phyloP scores from a whole-genome alignment of 2,888 invertebrate genomes.

The Lasioglossum zephyrum region DNA sequence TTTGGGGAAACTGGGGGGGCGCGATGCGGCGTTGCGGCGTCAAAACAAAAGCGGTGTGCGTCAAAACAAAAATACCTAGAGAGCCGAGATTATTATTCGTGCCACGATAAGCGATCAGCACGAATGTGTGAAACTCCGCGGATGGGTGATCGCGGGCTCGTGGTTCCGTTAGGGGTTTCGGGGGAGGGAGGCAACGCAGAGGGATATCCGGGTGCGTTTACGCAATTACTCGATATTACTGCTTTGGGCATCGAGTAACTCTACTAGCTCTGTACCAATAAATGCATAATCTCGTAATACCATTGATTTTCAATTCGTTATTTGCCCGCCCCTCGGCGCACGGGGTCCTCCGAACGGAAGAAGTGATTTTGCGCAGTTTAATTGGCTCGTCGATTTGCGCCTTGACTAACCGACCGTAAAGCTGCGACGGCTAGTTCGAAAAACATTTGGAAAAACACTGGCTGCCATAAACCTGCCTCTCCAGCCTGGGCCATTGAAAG shows the following conservation, averaged over 20 bases:
- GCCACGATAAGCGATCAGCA: slow-evolving; percentile 36
- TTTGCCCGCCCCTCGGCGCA: slow-evolving; percentile 64
- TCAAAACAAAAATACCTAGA: slow-evolving; percentile 2
- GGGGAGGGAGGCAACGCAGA: slow-evolving; percentile 43
- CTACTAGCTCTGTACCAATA: slow-evolving; percentile 74
- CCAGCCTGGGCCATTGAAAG: not conserved
- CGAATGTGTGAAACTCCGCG: slow-evolving; percentile 55
- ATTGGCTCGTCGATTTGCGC: slow-evolving; percentile 59
- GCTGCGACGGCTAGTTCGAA: slow-evolving; percentile 30
- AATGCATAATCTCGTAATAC: slow-evolving; percentile 77
- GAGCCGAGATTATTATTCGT: slow-evolving; percentile 59
- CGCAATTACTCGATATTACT: slow-evolving; percentile 78
- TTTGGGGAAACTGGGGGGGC: not conserved
- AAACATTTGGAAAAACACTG: not conserved
- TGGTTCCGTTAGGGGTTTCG: slow-evolving; percentile 47
- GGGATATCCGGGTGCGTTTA: slow-evolving; percentile 73
- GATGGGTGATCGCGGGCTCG: slow-evolving; percentile 48
- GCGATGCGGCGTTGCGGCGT: not conserved
- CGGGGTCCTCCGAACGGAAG: slow-evolving; percentile 72
- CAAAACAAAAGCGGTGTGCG: not conserved
- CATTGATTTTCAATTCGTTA: slow-evolving; percentile 79
- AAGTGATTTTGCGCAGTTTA: slow-evolving; percentile 70
- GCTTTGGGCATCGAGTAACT: slow-evolving; percentile 74
- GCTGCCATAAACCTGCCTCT: not conserved
- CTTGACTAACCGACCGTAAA: slow-evolving; percentile 51